These are phyloP conservation scores for Channa maculata DNA, from an alignment of 2,113 vertebrate genomes.

Conservation along the genomic window DNA sequence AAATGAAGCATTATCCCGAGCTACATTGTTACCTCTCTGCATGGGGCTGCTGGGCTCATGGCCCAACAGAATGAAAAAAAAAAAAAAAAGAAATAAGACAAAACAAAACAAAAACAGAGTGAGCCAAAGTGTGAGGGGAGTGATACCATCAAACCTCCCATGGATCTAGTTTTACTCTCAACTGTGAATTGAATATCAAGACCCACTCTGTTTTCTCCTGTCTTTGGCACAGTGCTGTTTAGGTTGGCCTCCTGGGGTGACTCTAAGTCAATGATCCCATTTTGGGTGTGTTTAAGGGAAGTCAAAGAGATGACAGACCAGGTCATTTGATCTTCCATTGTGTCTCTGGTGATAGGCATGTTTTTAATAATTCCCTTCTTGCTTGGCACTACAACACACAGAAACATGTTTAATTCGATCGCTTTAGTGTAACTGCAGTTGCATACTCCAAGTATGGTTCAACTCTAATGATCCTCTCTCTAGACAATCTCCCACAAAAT, in stretches of 20 bases:
- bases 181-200: conserved; percentile 48
- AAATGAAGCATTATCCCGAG: conserved; percentile 37
- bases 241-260: conserved; percentile 69
- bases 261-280: conserved; percentile 67
- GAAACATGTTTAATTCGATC: conserved; percentile 47
- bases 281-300: conserved; percentile 61
- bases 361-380: conserved; percentile 63
- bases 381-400: conserved; percentile 27
- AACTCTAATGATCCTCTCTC: background rate
- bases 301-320: conserved; percentile 50
- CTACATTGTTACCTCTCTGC: conserved; percentile 29
- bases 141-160: conserved; percentile 60
- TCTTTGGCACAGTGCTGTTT: conserved; percentile 67
- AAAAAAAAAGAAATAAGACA: conserved; percentile 16
- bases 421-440: conserved; percentile 35
- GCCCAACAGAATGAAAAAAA: conserved; percentile 37
- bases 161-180: conserved; percentile 49
- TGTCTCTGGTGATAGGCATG: conserved; percentile 56
- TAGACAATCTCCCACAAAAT: background rate
- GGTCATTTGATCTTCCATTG: conserved; percentile 49
- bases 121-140: conserved; percentile 54
- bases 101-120: too few species aligned
- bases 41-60: conserved; percentile 31
- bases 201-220: conserved; percentile 25
- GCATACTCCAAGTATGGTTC: background rate